Evolutionary conservation across 2,888 invertebrate genomes (phyloP).

Genomic region (Hetaerina titia): DNA sequence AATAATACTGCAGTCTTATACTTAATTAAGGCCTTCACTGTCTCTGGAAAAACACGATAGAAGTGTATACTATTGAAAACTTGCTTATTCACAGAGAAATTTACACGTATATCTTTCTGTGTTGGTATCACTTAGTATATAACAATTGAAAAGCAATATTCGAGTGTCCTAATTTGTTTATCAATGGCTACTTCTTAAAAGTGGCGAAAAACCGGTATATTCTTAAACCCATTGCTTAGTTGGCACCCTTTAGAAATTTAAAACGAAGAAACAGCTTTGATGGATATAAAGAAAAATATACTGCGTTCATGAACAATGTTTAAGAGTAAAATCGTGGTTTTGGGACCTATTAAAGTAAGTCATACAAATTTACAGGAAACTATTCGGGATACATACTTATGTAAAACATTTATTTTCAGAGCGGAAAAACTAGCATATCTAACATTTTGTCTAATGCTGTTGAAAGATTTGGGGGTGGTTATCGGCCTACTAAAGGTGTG

Average conservation of each 20-base stretch:
- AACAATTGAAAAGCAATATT: not conserved
- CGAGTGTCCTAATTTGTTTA: not conserved
- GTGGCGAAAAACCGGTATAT: not conserved
- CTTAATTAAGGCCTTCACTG: too few species aligned
- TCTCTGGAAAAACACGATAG: too few species aligned
- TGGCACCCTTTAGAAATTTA: too few species aligned
- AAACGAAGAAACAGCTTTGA: not conserved
- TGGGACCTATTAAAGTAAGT: slow-evolving; percentile 49
- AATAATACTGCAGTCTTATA: too few species aligned
- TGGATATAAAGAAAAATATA: not conserved
- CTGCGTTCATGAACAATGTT: not conserved
- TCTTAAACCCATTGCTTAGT: not conserved
- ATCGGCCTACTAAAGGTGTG: slow-evolving; percentile 65
- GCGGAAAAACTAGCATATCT: slow-evolving; percentile 63
- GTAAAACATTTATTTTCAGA: slow-evolving; percentile 19
- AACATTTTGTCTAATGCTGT: slow-evolving; percentile 63
- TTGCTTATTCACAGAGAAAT: too few species aligned
- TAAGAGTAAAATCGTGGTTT: slow-evolving; percentile 6
- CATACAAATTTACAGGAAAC: not conserved
- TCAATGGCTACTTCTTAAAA: not conserved
- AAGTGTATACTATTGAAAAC: too few species aligned
- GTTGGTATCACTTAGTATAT: not conserved
- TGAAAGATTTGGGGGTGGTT: slow-evolving; percentile 48
- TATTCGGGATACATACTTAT: not conserved
- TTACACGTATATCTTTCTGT: not conserved